Percentiles rank a stretch among this genome's conserved stretches.
These are phyloP conservation scores for Tapirus terrestris DNA, from an alignment of 2,113 vertebrate species.

Conservation along the genomic window DNA sequence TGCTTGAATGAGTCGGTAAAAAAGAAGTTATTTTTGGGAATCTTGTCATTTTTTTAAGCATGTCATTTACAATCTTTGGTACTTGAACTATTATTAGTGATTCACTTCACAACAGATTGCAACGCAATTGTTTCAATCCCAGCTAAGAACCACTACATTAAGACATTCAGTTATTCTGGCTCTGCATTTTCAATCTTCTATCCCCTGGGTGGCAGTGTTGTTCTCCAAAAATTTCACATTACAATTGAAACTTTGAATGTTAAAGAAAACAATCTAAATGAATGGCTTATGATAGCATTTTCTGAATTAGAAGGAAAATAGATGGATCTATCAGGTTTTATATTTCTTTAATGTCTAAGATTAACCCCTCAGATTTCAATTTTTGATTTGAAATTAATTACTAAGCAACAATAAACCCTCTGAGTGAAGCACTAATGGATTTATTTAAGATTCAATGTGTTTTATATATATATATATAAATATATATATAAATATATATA, in stretches of 20 bases:
- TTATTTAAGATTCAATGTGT: conserved; percentile 1
- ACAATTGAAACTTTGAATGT: neutral
- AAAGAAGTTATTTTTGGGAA: neutral
- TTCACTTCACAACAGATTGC: neutral
- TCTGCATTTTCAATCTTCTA: neutral
- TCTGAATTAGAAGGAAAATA: conserved; percentile 40
- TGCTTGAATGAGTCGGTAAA: neutral
- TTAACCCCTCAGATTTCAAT: neutral
- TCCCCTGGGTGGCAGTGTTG: conserved; percentile 85
- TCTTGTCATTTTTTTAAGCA: neutral
- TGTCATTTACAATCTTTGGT: neutral
- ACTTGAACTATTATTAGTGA: neutral
- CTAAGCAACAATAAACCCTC: neutral
- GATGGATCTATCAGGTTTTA: neutral
- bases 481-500: too few relatives aligned
- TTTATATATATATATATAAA: neutral
- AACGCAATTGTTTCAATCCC: neutral
- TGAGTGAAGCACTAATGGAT: neutral
- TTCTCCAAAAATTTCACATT: conserved; percentile 63
- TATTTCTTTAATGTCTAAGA: conserved; percentile 39
- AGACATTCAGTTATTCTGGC: neutral
- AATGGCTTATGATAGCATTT: neutral
- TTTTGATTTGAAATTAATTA: conserved; percentile 46
- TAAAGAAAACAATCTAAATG: neutral
- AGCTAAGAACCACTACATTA: neutral